Base-by-base conservation (phyloP, 1,140 invertebrate species). In the Nymphalis io region DNA sequence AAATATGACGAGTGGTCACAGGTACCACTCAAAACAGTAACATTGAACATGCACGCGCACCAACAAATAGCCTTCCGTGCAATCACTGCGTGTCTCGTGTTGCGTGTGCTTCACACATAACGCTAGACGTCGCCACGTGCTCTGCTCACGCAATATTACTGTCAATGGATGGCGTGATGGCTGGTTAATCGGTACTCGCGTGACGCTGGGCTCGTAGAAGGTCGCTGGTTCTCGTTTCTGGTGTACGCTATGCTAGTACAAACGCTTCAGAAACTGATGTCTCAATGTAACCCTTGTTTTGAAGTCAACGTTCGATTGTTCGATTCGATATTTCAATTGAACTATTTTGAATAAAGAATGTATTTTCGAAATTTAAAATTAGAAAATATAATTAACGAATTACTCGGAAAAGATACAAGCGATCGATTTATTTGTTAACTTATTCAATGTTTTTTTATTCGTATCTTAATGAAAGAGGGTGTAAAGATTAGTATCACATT, bases 161-260 rank as follows among this genome's bases (percentile, higher is more conserved):
- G 73, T 75, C 68, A 76, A 76, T 76, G 74, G 64, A 76, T 76
- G 57, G 74, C 74, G 74, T 76, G 74, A 65, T 76, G 44, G 69
- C 51, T 65, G 68, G 60, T 69, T 74, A 74, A 74, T 73, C 72
- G 72, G 65, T 44, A 68, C 42, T 65, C 70, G 73, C 70, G 73
- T 68, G 73, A 72, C 61, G 63, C 59, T 53, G 66, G 59, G 63
- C 64, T 69, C 70, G 70, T 55, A 64, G 67, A 73, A 75, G 73
- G 73, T 75, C 67, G 67, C 59, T 55, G 65, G 63, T 61, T 59
- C 39, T 18, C n/a, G 61, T 63, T 20, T 40, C 57, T 61, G 38
- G 39, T 16, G 21, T 23, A 46, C 60, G 57, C 39, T 59, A 13
- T 59, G 23, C 23, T 55, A 27, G 23, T 55, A 16, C 23, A n/a